Evolutionary conservation across 2,797 vertebrate genomes (phyloP).

Genomic region (Chloroceryle inda): DNA sequence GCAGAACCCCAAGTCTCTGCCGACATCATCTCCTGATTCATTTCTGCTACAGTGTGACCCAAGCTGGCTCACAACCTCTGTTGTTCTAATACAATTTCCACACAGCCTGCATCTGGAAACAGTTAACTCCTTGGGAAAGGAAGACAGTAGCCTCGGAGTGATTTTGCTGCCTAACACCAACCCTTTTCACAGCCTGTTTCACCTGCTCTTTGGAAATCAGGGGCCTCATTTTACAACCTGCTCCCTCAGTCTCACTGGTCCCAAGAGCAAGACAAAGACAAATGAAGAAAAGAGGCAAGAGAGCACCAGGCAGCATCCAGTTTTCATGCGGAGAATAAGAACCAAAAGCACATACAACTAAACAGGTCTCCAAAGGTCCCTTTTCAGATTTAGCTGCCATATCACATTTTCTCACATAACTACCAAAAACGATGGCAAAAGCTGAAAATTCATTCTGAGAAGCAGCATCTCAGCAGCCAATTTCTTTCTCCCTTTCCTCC

Average conservation of each 20-base stretch:
- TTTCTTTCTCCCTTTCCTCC: neutral
- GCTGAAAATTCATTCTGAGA: neutral
- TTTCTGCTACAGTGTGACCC: rapidly evolving
- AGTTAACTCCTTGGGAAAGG: neutral
- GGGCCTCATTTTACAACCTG: neutral
- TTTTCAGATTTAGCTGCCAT: neutral
- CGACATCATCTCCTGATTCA: rapidly evolving
- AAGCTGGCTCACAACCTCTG: neutral
- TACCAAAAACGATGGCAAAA: neutral
- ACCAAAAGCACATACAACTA: neutral
- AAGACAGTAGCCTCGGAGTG: neutral
- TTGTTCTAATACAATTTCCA: rapidly evolving
- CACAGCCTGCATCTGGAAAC: neutral
- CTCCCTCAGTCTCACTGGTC: neutral
- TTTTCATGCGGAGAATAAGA: neutral
- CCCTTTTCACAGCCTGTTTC: neutral
- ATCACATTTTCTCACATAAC: neutral
- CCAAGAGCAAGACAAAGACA: neutral
- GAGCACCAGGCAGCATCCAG: neutral
- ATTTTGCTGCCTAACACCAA: neutral
- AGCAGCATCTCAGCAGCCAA: neutral
- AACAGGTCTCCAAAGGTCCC: neutral
- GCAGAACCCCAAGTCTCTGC: neutral
- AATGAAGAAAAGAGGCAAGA: neutral
- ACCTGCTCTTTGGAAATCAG: neutral